Conservation (phyloP, 2,797 vertebrate genomes). For the Manis javanica region DNA sequence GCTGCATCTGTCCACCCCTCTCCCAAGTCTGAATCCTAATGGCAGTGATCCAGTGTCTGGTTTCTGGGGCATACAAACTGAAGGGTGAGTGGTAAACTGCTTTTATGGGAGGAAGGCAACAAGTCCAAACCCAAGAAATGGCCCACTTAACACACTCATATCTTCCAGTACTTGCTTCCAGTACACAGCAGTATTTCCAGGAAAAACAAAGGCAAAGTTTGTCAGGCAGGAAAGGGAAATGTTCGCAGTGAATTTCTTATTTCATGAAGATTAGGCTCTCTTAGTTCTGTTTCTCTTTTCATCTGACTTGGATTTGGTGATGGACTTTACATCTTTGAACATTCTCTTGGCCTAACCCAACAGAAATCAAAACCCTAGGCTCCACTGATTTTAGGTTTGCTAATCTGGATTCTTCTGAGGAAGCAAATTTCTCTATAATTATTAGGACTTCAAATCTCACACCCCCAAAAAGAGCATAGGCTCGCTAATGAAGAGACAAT, state of each 20-base stretch:
- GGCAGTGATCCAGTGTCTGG: not conserved
- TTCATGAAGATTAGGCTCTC: not conserved
- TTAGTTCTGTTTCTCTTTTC: not conserved
- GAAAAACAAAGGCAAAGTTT: slow-evolving; percentile 11
- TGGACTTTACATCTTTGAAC: not conserved
- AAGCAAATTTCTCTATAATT: slow-evolving; percentile 45
- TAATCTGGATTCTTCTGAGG: slow-evolving; percentile 28
- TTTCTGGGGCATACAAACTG: not conserved
- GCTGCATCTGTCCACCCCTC: not conserved
- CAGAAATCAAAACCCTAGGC: not conserved
- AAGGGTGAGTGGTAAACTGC: not conserved
- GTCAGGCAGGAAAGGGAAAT: not conserved
- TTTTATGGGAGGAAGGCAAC: not conserved
- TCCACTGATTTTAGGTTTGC: not conserved
- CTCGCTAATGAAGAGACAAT: slow-evolving; percentile 19
- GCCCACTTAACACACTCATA: not conserved
- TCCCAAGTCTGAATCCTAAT: not conserved
- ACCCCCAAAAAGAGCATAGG: slow-evolving; percentile 22
- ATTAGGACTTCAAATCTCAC: slow-evolving; percentile 66
- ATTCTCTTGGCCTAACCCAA: not conserved
- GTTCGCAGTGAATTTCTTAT: not conserved
- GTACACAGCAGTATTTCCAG: not conserved
- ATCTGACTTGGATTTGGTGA: not conserved
- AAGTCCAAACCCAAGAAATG: slow-evolving; percentile 6
- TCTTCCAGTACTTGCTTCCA: not conserved